A percentile compares a stretch with the other conserved stretches of the same genome.
Conservation (phyloP, 2,113 vertebrate genomes). For the Condylura cristata region DNA sequence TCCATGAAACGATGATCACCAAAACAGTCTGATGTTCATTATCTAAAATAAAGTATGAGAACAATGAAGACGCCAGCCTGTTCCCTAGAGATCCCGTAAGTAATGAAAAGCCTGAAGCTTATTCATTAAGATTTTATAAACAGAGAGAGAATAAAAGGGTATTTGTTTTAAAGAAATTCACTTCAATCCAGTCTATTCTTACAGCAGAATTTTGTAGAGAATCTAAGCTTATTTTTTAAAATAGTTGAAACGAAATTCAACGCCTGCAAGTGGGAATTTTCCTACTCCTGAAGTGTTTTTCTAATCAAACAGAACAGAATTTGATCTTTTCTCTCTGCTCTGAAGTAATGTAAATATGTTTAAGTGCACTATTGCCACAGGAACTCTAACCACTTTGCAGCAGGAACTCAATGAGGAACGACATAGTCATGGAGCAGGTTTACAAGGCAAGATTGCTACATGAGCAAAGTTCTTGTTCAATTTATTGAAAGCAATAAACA, state of each 20-base stretch:
- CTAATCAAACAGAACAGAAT: constrained; percentile 57
- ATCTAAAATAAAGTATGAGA: constrained; percentile 15
- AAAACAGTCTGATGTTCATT: neutral
- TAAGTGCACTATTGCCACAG: no score
- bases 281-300: constrained; percentile 61
- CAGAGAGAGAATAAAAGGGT: constrained; percentile 39
- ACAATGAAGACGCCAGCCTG: neutral
- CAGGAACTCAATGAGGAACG: no score
- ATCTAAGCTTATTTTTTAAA: constrained; percentile 56
- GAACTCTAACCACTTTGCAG: no score
- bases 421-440: no score
- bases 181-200: constrained; percentile 56
- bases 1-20: neutral
- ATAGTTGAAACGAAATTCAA: constrained; percentile 55
- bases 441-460: no score
- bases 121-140: constrained; percentile 60
- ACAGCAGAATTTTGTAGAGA: constrained; percentile 47
- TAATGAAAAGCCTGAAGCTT: neutral
- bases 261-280: constrained; percentile 5
- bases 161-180: constrained; percentile 53
- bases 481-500: neutral
- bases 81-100: neutral
- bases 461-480: no score
- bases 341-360: neutral
- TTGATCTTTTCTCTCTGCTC: constrained; percentile 68